Evolutionary conservation across 2,113 vertebrate genomes (phyloP), one percentile per base, ranked within the genome.

Genomic region (Bubo blakistoni): DNA sequence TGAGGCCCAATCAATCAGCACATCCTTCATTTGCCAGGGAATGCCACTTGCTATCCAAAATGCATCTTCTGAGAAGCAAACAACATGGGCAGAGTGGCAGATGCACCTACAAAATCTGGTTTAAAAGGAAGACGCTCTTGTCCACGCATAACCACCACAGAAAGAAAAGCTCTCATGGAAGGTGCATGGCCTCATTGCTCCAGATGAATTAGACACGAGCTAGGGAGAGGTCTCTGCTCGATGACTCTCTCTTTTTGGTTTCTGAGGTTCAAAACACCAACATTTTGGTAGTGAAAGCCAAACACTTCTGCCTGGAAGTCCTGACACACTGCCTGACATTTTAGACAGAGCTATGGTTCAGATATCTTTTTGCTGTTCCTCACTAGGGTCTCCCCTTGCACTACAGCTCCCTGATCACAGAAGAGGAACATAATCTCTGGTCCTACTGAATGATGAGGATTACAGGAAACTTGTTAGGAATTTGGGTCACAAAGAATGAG

Each of bases 71-170:
- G 51, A 74, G 86, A 73, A 90, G 58, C 54, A 90, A 82, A 61
- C 42, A 1, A 29, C 10, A 15, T 19, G 40, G 54, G 25, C 7
- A 7, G 52, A 54, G 18, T 61, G 54, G 36, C 58, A 90, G 40
- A 88, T 40, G 54, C 44, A 79, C 40, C 69, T 84, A 22, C 14
- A 65, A 27, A 69, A 58, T 44, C 16, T 3, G 1, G 3, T n/a
- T 73, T 54, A 7, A 51, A 81, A 70, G 42, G 46, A 72, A 78
- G 34, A 34, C 14, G 34, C 42, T 47, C 32, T 71, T 90, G 27
- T 38, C 18, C 30, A 13, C 0, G 0, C 3, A 11, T 34, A 32
- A 38, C 34, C 24, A 36, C 32, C 22, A 40, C 36, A 81, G 55
- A 52, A 77, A 30, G 62, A 32, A 73, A n/a, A 73, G 11, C 44